These are phyloP conservation scores for Aphelenchoides avenae DNA, from an alignment of 1,140 invertebrate species.

Conservation along the genomic window DNA sequence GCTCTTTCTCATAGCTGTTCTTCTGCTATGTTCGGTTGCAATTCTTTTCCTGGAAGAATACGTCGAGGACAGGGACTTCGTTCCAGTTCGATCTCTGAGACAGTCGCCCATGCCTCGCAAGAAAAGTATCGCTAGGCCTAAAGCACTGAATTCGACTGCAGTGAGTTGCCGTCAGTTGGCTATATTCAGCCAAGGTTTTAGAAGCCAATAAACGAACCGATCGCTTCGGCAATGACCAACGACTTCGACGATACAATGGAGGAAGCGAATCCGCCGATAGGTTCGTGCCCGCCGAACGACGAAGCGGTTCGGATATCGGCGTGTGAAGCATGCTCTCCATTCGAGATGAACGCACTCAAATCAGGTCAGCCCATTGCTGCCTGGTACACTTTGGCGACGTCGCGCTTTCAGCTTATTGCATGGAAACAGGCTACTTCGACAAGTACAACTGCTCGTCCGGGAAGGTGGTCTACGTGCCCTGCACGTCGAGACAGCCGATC, in stretches of 20 bases:
- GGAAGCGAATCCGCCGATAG: background rate
- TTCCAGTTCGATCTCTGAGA: background rate
- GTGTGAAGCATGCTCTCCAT: constrained; percentile 16
- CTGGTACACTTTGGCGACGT: background rate
- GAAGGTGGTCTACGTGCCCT: constrained; percentile 16
- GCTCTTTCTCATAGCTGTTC: constrained; percentile 18
- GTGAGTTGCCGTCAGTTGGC: background rate
- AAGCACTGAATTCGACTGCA: constrained; percentile 1
- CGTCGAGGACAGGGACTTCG: constrained; percentile 21
- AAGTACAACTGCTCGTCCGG: constrained; percentile 21
- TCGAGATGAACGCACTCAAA: constrained; percentile 27
- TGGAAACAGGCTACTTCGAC: constrained; percentile 19
- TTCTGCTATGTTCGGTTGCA: constrained; percentile 8
- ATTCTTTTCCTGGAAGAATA: constrained; percentile 30
- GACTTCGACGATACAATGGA: background rate
- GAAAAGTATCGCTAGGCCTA: constrained; percentile 19
- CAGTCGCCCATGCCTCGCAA: too few relatives aligned
- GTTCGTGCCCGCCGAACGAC: constrained; percentile 2
- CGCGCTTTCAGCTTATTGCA: constrained; percentile 18
- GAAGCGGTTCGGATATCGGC: constrained; percentile 14
- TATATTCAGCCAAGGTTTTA: background rate
- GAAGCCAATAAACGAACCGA: background rate
- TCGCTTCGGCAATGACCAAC: constrained; percentile 8
- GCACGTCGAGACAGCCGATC: constrained; percentile 9
- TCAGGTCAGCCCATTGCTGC: constrained; percentile 8